These are phyloP conservation scores for Chunga burmeisteri DNA, from an alignment of 2,113 vertebrate genomes.

Conservation along the genomic window DNA sequence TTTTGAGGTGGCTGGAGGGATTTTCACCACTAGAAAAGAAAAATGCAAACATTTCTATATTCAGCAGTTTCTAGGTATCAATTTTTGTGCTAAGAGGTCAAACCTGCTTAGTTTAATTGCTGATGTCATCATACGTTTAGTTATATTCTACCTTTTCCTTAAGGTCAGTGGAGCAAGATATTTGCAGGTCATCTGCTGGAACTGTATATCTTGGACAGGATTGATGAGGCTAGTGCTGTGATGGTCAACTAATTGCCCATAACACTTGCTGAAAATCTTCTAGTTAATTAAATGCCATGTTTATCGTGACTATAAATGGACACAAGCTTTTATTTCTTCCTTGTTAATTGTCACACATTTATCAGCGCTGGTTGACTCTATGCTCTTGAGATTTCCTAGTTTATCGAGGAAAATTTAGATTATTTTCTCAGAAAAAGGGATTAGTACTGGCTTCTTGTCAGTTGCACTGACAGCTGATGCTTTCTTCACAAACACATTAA, in stretches of 20 bases:
- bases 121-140: neutral
- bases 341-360: neutral
- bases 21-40: neutral
- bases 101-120: neutral
- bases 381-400: neutral
- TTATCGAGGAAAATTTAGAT: neutral
- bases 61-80: neutral
- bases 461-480: constrained; percentile 68
- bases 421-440: constrained; percentile 40
- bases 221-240: neutral
- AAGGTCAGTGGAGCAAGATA: neutral
- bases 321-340: constrained; percentile 20
- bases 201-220: neutral
- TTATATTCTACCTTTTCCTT: neutral
- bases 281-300: constrained; percentile 67
- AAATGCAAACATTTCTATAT: neutral
- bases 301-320: constrained; percentile 34
- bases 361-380: neutral
- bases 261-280: constrained; percentile 69
- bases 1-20: neutral
- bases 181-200: neutral
- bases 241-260: constrained; percentile 38
- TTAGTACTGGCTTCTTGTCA: constrained; percentile 32
- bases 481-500: constrained; percentile 75
- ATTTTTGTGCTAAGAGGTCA: neutral